Base-by-base conservation (phyloP, 2,797 vertebrate species). In the Scolopax bukidnonensis region DNA sequence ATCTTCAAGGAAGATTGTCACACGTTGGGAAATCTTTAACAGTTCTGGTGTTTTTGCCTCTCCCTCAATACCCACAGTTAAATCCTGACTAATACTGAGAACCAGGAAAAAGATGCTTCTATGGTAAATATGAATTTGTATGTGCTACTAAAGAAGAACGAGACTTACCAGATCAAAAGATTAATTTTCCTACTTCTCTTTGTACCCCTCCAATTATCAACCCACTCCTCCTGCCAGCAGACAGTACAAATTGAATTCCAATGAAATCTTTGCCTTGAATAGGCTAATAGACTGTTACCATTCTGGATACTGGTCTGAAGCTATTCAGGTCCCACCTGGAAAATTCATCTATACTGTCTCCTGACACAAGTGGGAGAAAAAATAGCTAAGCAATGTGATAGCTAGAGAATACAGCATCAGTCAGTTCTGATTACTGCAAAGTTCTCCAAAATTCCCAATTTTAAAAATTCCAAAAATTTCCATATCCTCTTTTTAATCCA, bases 161-260 rank as follows among this genome's bases (percentile, higher is more conserved):
- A 60, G 84, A 96, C 57, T 79, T 95, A 92, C 96, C 36, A 85
- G 89, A 96, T 95, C 33, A 93, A 95, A 84, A 93, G 57, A 93
- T 88, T 71, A 40, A 19, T 92, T 93, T 96, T 91, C 51, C 45
- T 93, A 89, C 53, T 84, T 68, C 13, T 95, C 77, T 78, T 77
- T 90, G 56, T 54, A 90, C 27, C 18, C 12, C 68, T 54, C 79
- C 59, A 77, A 87, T 60, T 91, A 80, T 16, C 61, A 94, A 32
- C 16, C 59, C 25, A 74, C 50, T 51, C 68, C 59, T 71, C 69
- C 87, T 88, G 81, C 25, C 83, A 97, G 74, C 76, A 97, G 77
- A 94, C 65, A 80, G 88, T 86, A 92, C 64, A 87, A 78, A 82
- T 41, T 54, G 50, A 92, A 78, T 56, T 84, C 64, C 28, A 69